Percentiles rank a stretch among this genome's conserved stretches.
Conservation (phyloP, 2,888 invertebrate species). For the Drosophila recens region DNA sequence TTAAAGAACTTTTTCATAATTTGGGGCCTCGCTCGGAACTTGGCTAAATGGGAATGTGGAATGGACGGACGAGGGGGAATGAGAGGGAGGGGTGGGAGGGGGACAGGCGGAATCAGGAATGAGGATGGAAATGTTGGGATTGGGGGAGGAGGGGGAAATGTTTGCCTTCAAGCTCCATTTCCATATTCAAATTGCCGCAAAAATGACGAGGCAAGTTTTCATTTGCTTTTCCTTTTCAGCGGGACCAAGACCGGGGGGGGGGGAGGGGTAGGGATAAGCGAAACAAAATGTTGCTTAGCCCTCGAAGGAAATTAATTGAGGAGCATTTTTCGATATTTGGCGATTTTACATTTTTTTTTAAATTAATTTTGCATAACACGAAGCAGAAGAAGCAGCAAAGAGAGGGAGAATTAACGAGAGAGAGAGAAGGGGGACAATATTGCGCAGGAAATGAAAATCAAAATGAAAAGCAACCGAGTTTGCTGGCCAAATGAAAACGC, state of each 20-base stretch:
- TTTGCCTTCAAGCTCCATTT: conserved; percentile 35
- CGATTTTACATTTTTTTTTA: conserved; percentile 29
- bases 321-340: conserved; percentile 28
- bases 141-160: neutral
- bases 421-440: neutral
- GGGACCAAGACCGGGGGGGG: neutral
- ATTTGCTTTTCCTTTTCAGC: neutral
- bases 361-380: conserved; percentile 46
- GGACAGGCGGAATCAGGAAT: neutral
- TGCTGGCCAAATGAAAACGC: conserved; percentile 59
- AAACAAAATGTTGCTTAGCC: conserved; percentile 44
- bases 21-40: conserved; percentile 28
- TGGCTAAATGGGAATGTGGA: conserved; percentile 12
- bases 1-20: conserved; percentile 54
- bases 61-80: neutral
- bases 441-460: conserved; percentile 31
- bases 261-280: neutral
- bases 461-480: conserved; percentile 37
- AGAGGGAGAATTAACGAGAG: neutral
- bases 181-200: conserved; percentile 61
- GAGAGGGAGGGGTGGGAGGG: neutral
- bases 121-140: neutral
- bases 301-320: conserved; percentile 56
- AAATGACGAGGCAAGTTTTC: conserved; percentile 59
- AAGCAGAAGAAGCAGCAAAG: neutral